Percentiles rank a stretch among this genome's conserved stretches.
Evolutionary conservation across 2,113 vertebrate species (phyloP).

Genomic region (Corvus cornix): DNA sequence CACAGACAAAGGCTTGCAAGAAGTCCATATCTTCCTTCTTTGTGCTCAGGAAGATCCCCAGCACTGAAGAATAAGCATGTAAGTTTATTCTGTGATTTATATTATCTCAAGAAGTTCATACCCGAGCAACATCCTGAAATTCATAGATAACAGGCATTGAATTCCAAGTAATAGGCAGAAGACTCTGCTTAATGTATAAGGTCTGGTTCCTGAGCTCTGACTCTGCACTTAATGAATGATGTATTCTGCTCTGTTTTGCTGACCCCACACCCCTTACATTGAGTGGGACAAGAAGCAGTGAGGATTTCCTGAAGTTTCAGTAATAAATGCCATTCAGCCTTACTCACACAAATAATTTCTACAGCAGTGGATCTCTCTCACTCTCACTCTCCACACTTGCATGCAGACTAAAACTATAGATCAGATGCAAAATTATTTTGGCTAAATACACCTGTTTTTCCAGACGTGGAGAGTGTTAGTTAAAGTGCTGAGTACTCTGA

Average conservation of each 20-base stretch:
- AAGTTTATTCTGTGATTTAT: neutral
- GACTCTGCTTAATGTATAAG: neutral
- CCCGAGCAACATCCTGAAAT: neutral
- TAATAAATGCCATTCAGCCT: neutral
- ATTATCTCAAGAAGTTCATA: neutral
- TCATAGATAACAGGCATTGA: neutral
- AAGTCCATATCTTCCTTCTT: neutral
- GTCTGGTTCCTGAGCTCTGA: neutral
- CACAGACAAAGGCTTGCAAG: neutral
- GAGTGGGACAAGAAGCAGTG: neutral
- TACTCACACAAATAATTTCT: neutral
- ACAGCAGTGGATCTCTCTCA: neutral
- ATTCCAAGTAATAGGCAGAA: neutral
- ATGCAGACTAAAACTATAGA: neutral
- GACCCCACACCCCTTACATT: neutral
- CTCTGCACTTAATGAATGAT: neutral
- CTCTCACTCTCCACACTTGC: neutral
- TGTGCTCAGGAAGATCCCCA: neutral
- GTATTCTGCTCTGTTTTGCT: neutral
- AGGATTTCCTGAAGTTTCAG: neutral
- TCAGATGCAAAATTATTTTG: conserved; percentile 5
- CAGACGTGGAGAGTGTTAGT: neutral
- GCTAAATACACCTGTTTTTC: conserved; percentile 10
- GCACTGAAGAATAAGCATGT: neutral
- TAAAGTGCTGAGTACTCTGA: conserved; percentile 14